Conservation (phyloP, 2,113 vertebrate species). For the Ceyx margarethae region DNA sequence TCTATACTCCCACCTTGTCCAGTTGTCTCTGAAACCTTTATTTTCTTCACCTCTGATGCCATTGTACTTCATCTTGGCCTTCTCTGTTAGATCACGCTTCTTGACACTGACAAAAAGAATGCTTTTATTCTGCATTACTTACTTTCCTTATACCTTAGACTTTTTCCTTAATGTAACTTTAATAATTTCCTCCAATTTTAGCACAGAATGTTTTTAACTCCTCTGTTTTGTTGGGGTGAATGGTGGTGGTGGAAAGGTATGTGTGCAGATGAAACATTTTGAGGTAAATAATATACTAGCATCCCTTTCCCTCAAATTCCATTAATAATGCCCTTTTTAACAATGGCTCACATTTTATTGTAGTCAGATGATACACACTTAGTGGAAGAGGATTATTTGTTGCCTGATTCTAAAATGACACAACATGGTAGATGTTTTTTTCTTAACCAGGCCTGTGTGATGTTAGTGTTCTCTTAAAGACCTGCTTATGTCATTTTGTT, state of each 20-base stretch:
- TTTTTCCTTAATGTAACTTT: background rate
- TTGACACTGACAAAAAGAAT: background rate
- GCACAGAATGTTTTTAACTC: background rate
- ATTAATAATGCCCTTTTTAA: background rate
- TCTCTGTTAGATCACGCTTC: background rate
- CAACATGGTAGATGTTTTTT: background rate
- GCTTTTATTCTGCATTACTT: background rate
- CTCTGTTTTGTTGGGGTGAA: background rate
- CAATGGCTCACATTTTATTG: background rate
- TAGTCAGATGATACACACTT: background rate
- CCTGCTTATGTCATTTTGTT: background rate
- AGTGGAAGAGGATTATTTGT: background rate
- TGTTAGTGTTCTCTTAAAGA: background rate
- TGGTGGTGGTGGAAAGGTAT: background rate
- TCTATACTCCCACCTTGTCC: background rate
- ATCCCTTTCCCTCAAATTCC: background rate
- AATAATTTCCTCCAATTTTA: background rate
- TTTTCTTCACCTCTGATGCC: background rate
- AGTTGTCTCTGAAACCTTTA: background rate
- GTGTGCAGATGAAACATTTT: background rate
- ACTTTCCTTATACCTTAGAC: background rate
- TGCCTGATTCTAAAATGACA: background rate
- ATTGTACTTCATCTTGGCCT: background rate
- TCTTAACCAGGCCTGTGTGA: background rate
- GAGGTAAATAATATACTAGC: background rate